Evolutionary conservation across 1,140 invertebrate genomes (phyloP).

Genomic region (Xylocopa sonorina): DNA sequence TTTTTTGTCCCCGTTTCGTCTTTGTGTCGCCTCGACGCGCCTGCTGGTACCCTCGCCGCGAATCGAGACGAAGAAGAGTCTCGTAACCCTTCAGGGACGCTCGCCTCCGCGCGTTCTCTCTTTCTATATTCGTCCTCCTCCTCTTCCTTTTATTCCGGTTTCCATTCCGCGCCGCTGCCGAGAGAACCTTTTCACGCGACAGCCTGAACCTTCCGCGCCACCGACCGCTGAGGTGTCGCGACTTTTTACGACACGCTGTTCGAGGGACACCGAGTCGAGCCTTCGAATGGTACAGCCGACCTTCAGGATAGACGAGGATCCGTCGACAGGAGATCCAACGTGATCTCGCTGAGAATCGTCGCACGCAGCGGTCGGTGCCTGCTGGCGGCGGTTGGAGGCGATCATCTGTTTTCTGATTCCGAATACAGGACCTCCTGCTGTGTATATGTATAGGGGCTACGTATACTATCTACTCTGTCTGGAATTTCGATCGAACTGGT

Average conservation of each 20-base stretch:
- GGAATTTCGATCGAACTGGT: too few relatives aligned
- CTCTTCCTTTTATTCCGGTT: not conserved
- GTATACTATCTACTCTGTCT: too few relatives aligned
- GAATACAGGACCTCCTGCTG: too few relatives aligned
- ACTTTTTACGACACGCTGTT: not conserved
- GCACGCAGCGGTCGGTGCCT: too few relatives aligned
- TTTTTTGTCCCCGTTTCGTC: not conserved
- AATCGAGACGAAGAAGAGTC: not conserved
- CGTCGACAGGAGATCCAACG: not conserved
- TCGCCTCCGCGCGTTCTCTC: not conserved
- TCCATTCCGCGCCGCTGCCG: not conserved
- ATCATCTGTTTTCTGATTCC: too few relatives aligned
- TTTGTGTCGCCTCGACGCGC: too few relatives aligned
- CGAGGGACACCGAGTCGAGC: not conserved
- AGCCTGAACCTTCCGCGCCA: slow-evolving; percentile 8
- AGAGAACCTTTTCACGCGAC: slow-evolving; percentile 13
- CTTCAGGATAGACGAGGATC: slow-evolving; percentile 14
- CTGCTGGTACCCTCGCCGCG: slow-evolving; percentile 4
- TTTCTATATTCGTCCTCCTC: not conserved
- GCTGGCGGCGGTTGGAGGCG: too few relatives aligned
- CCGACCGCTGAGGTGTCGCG: slow-evolving; percentile 4
- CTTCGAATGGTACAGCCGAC: not conserved
- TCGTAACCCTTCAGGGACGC: slow-evolving; percentile 31
- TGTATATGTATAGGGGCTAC: too few relatives aligned
- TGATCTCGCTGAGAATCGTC: not conserved